Evolutionary conservation across 2,888 invertebrate genomes (phyloP), one percentile per base, ranked within the genome.

Genomic region (Morpho helenor): DNA sequence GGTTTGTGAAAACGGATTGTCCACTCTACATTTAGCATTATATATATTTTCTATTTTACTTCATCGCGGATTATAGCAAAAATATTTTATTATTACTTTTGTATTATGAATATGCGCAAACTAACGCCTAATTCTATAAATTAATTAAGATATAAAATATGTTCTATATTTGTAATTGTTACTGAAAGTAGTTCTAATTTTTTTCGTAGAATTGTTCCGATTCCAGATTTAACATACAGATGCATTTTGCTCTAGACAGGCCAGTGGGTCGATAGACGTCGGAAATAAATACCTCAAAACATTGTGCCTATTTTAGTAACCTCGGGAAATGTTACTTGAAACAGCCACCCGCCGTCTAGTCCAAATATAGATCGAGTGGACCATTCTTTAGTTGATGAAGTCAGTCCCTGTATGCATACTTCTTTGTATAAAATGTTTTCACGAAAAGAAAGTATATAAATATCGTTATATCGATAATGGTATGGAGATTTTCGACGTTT

Each of bases 271-370:
- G 63, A 60, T 60, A 51, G 52, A 55, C 10, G 47, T 41, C 39
- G 57, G 44, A 22, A 53, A 56, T 53, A 56, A 52, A 55, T 44
- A 53, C 47, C 51, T 53, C 55, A 50, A 56, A 57, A 50, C 50
- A 54, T 51, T 58, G 56, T 57, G 51, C 55, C 60, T 56, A 60
- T 63, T 60, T 63, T 56, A 56, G 58, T 44, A 51, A 56, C 49
- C 31, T 52, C 49, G 52, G 53, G 49, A 48, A 60, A 60, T 47
- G 42, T 56, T 54, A 57, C 53, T 59, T 57, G 51, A 59, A 57
- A 59, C 43, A 55, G 53, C 31, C 31, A 31, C 31, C 3, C 49
- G 54, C 50, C 31, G 47, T 40, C 52, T 52, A 41, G 22, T 50
- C 52, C 41, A 51, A 56, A 59, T 56, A 60, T 62, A 54, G 60